Conservation (phyloP, 2,113 vertebrate species). For the Nasalis larvatus region DNA sequence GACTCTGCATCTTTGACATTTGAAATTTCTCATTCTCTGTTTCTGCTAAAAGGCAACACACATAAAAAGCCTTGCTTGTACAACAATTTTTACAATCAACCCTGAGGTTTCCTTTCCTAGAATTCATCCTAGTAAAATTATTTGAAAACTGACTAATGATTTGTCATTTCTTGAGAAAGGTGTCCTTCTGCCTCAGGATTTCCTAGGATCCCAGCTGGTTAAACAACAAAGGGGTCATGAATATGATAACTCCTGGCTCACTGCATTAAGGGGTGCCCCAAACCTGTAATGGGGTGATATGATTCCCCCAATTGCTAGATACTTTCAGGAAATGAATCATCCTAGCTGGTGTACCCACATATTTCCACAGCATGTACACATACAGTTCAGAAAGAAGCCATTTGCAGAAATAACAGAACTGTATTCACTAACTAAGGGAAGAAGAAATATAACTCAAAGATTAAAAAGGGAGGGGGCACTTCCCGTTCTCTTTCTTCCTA, state of each 20-base stretch:
- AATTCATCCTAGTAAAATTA: background rate
- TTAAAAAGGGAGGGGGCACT: background rate
- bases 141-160: background rate
- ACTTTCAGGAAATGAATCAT: slow-evolving; percentile 57
- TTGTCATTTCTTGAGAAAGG: slow-evolving; percentile 18
- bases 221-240: background rate
- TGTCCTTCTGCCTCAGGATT: background rate
- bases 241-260: background rate
- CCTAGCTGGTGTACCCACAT: slow-evolving; percentile 31
- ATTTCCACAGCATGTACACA: slow-evolving; percentile 60
- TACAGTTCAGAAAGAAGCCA: slow-evolving; percentile 43
- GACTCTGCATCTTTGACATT: background rate
- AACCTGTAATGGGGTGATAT: slow-evolving; percentile 23
- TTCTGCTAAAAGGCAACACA: background rate
- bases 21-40: background rate
- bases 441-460: slow-evolving; percentile 16
- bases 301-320: slow-evolving; percentile 7
- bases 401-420: slow-evolving; percentile 51
- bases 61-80: background rate
- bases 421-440: slow-evolving; percentile 4
- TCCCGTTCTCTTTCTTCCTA: slow-evolving; percentile 16
- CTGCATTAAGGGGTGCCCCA: background rate
- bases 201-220: background rate
- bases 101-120: slow-evolving; percentile 2
- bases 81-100: background rate